Evolutionary conservation across 2,888 invertebrate genomes (phyloP).

Genomic region (Plagodis pulveraria): DNA sequence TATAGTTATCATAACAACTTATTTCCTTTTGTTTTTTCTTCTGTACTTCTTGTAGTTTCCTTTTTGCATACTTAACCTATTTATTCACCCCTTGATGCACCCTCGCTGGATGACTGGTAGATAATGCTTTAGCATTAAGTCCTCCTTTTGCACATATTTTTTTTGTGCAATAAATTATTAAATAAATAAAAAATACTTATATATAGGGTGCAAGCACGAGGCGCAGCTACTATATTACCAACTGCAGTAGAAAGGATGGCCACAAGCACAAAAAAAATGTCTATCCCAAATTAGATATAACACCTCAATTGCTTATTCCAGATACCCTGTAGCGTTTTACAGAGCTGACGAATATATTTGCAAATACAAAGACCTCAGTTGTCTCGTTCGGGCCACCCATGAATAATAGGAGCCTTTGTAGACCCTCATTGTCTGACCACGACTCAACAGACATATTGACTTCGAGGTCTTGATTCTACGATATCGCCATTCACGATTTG

Average conservation of each 20-base stretch:
- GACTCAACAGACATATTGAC: constrained; percentile 61
- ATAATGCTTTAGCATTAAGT: too few species aligned
- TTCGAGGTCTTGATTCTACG: constrained; percentile 56
- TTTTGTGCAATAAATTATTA: too few species aligned
- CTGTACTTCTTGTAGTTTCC: too few species aligned
- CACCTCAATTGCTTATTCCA: constrained; percentile 24
- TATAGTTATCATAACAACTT: too few species aligned
- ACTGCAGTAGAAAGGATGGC: background rate
- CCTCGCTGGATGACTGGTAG: too few species aligned
- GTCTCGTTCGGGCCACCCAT: constrained; percentile 70
- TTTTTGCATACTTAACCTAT: too few species aligned
- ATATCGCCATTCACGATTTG: constrained; percentile 47
- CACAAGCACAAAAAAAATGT: constrained; percentile 7
- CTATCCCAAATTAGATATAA: constrained; percentile 12
- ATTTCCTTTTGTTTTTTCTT: too few species aligned
- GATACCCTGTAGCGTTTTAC: constrained; percentile 53
- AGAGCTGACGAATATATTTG: constrained; percentile 70
- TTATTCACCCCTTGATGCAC: too few species aligned
- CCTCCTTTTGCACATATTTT: too few species aligned
- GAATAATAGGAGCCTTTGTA: constrained; percentile 55
- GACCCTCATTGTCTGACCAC: constrained; percentile 57
- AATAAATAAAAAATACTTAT: too few species aligned
- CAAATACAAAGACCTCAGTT: constrained; percentile 52
- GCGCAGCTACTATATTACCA: too few species aligned
- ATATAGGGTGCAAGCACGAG: too few species aligned